phyloP scores from a whole-genome alignment of 2,113 vertebrate species.

The Pogona vitticeps region DNA sequence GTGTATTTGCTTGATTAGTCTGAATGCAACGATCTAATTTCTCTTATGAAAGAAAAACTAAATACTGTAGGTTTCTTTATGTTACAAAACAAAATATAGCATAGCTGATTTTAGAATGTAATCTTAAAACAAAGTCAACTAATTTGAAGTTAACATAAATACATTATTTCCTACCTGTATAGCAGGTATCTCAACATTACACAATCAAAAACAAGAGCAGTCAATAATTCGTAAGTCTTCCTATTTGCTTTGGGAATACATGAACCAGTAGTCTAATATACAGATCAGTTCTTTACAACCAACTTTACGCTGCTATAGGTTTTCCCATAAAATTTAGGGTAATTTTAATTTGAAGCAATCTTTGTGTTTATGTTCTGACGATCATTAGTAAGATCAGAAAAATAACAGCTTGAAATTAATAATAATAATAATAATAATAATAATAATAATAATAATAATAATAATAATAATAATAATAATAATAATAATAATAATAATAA shows the following conservation, averaged over 20 bases:
- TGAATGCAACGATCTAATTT: background rate
- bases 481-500: too few relatives aligned
- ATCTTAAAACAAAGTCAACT: background rate
- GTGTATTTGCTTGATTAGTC: background rate
- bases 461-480: too few relatives aligned
- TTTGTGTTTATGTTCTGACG: background rate
- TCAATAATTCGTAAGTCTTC: background rate
- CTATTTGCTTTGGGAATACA: background rate
- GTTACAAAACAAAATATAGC: background rate
- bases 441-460: too few relatives aligned
- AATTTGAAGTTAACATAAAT: background rate
- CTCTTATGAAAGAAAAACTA: background rate
- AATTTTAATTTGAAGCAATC: background rate
- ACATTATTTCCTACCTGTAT: background rate
- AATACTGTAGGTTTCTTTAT: constrained; percentile 21
- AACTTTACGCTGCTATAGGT: background rate
- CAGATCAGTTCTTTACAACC: background rate
- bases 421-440: too few relatives aligned
- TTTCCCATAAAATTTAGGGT: background rate
- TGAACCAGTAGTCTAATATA: background rate
- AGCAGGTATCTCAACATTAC: background rate
- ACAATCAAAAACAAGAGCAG: background rate
- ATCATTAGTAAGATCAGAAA: background rate
- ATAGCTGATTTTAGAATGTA: accelerated
- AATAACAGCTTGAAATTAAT: too few relatives aligned